Conservation (phyloP, 2,797 vertebrate genomes). For the Anableps anableps region DNA sequence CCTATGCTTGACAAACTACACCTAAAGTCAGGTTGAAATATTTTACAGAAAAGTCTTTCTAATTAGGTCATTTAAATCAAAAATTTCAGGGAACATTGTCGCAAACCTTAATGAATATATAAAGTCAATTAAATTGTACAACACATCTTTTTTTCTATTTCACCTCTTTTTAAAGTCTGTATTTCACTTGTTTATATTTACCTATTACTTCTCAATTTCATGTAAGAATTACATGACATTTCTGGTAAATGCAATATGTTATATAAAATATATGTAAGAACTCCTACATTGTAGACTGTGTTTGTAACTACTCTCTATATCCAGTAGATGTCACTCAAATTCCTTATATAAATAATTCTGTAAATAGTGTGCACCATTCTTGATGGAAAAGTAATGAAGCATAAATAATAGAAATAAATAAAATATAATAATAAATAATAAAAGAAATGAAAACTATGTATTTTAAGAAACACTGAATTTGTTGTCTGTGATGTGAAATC, state of each 20-base stretch:
- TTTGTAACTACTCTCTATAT: constrained; percentile 10
- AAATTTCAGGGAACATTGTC: not conserved
- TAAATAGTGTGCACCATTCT: not conserved
- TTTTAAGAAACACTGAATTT: constrained; percentile 14
- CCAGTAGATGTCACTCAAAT: constrained; percentile 75
- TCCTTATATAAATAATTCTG: constrained; percentile 14
- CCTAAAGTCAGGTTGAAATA: not conserved
- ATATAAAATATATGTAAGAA: not conserved
- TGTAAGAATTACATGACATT: not conserved
- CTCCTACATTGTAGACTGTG: not conserved
- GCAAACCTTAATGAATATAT: not conserved
- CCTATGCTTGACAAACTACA: not conserved
- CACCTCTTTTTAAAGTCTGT: not conserved
- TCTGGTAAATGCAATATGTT: not conserved
- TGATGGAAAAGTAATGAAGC: not conserved
- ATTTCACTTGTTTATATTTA: not conserved
- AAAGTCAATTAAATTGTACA: not conserved
- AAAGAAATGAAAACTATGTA: constrained; percentile 17
- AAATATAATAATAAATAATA: not conserved
- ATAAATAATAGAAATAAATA: too few relatives aligned
- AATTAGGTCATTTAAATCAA: not conserved
- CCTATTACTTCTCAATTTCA: not conserved
- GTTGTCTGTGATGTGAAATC: constrained; percentile 49
- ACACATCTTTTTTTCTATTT: not conserved
- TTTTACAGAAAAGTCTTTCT: not conserved